phyloP scores from a whole-genome alignment of 2,888 invertebrate species.

The Dendrolimus houi region DNA sequence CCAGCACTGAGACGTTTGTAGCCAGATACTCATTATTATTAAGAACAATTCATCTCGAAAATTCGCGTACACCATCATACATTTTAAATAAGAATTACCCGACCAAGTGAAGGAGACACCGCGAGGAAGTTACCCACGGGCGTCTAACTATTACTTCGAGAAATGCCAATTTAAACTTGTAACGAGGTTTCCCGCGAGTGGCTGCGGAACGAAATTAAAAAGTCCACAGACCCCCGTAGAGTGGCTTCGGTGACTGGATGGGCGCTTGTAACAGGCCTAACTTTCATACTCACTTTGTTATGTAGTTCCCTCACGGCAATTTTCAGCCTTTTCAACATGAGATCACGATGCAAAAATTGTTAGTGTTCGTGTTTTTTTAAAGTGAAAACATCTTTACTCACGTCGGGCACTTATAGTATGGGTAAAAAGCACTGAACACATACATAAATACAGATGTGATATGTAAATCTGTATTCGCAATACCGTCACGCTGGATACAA shows the following conservation, averaged over 20 bases:
- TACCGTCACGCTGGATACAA: too few species aligned
- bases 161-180: constrained; percentile 75
- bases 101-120: constrained; percentile 52
- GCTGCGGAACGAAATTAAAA: constrained; percentile 71
- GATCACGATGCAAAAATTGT: constrained; percentile 38
- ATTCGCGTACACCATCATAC: constrained; percentile 33
- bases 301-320: constrained; percentile 41
- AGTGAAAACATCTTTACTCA: too few species aligned
- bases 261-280: constrained; percentile 61
- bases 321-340: constrained; percentile 39
- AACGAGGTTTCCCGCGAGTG: constrained; percentile 72
- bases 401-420: too few species aligned
- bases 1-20: too few species aligned
- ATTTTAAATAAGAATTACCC: constrained; percentile 68
- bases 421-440: too few species aligned
- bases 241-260: constrained; percentile 43
- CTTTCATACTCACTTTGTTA: constrained; percentile 64
- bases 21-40: too few species aligned
- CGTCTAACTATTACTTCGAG: constrained; percentile 69
- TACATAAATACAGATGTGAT: too few species aligned
- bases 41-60: too few species aligned
- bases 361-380: constrained; percentile 6
- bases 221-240: constrained; percentile 50
- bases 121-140: constrained; percentile 50
- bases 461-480: too few species aligned